Evolutionary conservation across 2,113 vertebrate genomes (phyloP), one percentile per base, ranked within the genome.

Genomic region (Tragulus kanchil): DNA sequence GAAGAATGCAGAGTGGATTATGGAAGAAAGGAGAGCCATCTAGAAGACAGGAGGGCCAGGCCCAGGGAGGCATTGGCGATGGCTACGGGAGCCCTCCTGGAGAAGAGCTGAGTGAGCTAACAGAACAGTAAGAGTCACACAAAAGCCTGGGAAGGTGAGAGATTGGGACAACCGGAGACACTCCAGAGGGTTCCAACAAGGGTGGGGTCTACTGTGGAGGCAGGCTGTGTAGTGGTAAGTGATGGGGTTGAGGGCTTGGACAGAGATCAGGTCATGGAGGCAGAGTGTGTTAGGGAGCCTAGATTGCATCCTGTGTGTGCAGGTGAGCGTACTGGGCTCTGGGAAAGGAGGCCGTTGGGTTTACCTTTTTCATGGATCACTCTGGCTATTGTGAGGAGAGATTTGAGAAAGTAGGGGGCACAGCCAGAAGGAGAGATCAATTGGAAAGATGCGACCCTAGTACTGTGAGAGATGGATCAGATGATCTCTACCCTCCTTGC

Each of bases 271-370:
- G 11, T 8, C 13, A 8, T 23, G 42, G 17, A 62, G 45, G 17
- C 42, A 26, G 12, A 4, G 21, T 6, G 4, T 15, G 19, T 8
- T 36, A 13, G 6, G 21, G 52, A 54, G 42, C 5, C 12, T 65
- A 1, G 23, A 28, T 3, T 31, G 56, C 56, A 3, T 58, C 28
- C 12, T 12, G n/a, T 0, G 1, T 14, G 54, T 9, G 26, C 28
- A 36, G n/a, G n/a, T 19, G 69, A 85, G 54, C 26, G 26, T 9
- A 14, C n/a, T 1, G 1, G 73, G 31, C n/a, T 54, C 52, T 78
- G 6, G 21, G 75, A 2, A 52, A 36, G 23, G 19, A 2, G 10
- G 48, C 36, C 19, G 9, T 15, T 25, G 50, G 56, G 7, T 42
- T 52, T 59, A 9, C 45, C 45, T 58, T 94, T 52, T 69, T 8